A percentile compares a stretch with the other conserved stretches of the same genome.
Conservation (phyloP, 2,113 vertebrate genomes). For the Theristicus caerulescens region DNA sequence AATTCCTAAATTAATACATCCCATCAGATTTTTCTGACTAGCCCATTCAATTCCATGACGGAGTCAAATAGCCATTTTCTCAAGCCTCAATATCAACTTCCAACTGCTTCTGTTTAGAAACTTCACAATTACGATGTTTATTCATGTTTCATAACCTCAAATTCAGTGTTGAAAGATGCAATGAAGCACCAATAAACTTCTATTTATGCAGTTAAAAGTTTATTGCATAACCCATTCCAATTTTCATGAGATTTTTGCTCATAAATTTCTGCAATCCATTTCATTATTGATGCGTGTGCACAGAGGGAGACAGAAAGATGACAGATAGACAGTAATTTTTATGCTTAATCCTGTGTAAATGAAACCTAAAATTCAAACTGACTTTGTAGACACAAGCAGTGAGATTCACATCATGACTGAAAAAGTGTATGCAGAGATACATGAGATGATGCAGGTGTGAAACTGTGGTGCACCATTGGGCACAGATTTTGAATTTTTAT, state of each 20-base stretch:
- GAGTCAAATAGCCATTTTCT: not conserved
- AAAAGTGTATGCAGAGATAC: not conserved
- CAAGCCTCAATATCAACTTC: not conserved
- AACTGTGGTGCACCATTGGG: not conserved
- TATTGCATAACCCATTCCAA: constrained; percentile 24
- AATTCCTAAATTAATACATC: not conserved
- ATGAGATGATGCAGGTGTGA: not conserved
- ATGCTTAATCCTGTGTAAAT: not conserved
- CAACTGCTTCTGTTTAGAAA: not conserved
- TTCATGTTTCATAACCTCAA: constrained; percentile 22
- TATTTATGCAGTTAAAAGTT: constrained; percentile 40
- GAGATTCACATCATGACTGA: not conserved
- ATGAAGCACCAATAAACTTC: constrained; percentile 38
- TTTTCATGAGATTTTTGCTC: constrained; percentile 31
- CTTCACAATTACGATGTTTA: constrained; percentile 9
- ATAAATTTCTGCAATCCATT: constrained; percentile 41
- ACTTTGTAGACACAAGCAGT: not conserved
- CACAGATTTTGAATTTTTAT: not conserved
- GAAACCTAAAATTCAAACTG: not conserved
- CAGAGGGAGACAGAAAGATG: constrained; percentile 7
- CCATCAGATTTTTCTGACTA: not conserved
- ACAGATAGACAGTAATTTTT: constrained; percentile 31
- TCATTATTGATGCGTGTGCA: constrained; percentile 7
- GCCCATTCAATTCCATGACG: not conserved
- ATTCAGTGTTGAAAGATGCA: not conserved